Conservation (phyloP, 1,140 invertebrate genomes). For the Macrobrachium rosenbergii region DNA sequence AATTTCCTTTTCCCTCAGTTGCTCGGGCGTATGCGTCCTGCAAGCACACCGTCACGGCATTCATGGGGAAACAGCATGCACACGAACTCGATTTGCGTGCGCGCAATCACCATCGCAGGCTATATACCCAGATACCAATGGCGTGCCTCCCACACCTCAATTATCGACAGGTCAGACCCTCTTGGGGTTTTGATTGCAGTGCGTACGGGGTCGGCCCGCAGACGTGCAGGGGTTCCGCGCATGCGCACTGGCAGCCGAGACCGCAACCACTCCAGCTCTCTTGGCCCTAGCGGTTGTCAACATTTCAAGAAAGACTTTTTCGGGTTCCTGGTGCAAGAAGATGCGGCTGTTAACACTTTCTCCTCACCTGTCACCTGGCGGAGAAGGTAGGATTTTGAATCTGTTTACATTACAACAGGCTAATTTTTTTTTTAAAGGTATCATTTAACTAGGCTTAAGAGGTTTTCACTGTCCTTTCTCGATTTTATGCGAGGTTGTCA, state of each 20-base stretch:
- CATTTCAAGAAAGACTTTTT: conserved; percentile 29
- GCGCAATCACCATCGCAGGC: background rate
- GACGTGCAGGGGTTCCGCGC: conserved; percentile 30
- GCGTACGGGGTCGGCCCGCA: conserved; percentile 16
- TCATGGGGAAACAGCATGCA: background rate
- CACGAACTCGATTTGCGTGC: background rate
- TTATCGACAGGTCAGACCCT: background rate
- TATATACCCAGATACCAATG: too few species aligned
- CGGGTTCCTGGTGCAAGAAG: background rate
- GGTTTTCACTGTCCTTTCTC: too few species aligned
- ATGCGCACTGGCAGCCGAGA: conserved; percentile 21
- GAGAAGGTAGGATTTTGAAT: too few species aligned
- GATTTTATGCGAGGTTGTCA: too few species aligned
- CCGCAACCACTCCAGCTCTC: conserved; percentile 9
- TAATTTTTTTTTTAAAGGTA: too few species aligned
- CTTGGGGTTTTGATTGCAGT: background rate
- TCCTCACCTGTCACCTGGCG: background rate
- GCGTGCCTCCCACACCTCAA: too few species aligned
- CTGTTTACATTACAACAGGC: too few species aligned
- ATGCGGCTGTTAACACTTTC: background rate
- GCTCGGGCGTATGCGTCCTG: background rate
- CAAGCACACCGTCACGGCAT: background rate
- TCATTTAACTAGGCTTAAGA: too few species aligned
- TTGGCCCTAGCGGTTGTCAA: conserved; percentile 28
- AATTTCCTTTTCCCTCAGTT: conserved; percentile 16